These are phyloP conservation scores for Phasia obesa DNA, from an alignment of 2,888 invertebrate genomes.

Conservation along the genomic window DNA sequence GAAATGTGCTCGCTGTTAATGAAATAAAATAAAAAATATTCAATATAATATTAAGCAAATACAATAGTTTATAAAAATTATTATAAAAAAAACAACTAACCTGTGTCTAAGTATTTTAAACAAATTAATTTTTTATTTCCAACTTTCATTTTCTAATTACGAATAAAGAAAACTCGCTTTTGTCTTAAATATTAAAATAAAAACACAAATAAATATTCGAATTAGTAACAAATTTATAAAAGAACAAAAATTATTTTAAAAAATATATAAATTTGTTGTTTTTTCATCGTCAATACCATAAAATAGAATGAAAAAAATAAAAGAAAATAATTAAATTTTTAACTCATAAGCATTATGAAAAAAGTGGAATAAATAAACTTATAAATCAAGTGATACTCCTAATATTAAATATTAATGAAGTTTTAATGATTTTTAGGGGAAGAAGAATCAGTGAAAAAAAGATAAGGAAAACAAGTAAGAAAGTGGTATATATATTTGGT, in stretches of 20 bases:
- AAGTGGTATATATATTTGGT: too few species aligned
- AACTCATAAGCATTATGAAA: slow-evolving; percentile 43
- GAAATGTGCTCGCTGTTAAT: slow-evolving; percentile 70
- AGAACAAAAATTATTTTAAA: background rate
- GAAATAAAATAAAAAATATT: slow-evolving; percentile 48
- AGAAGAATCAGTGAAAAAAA: too few species aligned
- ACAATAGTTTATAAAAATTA: slow-evolving; percentile 41
- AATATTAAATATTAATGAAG: slow-evolving; percentile 16
- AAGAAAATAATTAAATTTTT: slow-evolving; percentile 15
- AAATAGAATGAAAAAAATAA: slow-evolving; percentile 23
- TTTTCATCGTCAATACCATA: slow-evolving; percentile 58
- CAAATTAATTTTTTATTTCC: slow-evolving; percentile 48
- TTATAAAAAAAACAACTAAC: slow-evolving; percentile 24
- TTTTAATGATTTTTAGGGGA: slow-evolving; percentile 37
- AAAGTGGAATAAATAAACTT: slow-evolving; percentile 56
- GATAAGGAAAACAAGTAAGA: too few species aligned
- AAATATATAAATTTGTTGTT: slow-evolving; percentile 48
- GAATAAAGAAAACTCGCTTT: slow-evolving; percentile 54
- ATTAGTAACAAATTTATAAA: slow-evolving; percentile 50
- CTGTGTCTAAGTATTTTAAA: slow-evolving; percentile 61
- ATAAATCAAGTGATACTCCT: slow-evolving; percentile 62
- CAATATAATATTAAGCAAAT: slow-evolving; percentile 48
- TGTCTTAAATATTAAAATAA: slow-evolving; percentile 36
- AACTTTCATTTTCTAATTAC: slow-evolving; percentile 48
- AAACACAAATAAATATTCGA: slow-evolving; percentile 34